A percentile compares a stretch with the other conserved stretches of the same genome.
These are phyloP conservation scores for Musca vetustissima DNA, from an alignment of 1,140 invertebrate species.

Conservation along the genomic window DNA sequence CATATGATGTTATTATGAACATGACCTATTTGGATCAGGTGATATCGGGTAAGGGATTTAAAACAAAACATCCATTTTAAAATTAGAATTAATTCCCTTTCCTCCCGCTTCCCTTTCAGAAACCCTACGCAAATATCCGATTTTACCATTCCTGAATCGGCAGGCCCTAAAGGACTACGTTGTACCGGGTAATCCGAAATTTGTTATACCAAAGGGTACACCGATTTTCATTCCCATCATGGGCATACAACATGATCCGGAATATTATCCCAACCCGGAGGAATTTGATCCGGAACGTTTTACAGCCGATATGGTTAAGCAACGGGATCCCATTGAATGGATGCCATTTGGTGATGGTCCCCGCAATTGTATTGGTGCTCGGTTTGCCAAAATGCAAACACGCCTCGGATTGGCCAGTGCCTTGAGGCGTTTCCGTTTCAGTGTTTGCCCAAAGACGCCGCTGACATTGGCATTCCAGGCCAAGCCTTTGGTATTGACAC, in stretches of 20 bases:
- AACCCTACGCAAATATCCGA: conserved; percentile 61
- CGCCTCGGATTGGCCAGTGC: conserved; percentile 58
- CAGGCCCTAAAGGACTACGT: conserved; percentile 55
- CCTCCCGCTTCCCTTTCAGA: neutral
- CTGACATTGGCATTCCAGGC: neutral
- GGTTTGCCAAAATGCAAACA: conserved; percentile 59
- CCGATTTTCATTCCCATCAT: conserved; percentile 61
- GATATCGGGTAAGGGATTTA: conserved; percentile 48
- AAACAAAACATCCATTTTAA: neutral
- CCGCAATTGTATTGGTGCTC: conserved; percentile 66
- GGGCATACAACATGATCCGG: conserved; percentile 62
- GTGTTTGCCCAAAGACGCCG: conserved; percentile 41
- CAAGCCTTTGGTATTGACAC: neutral
- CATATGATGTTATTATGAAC: conserved; percentile 44
- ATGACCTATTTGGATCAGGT: conserved; percentile 51
- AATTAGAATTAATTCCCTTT: neutral
- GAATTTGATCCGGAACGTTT: conserved; percentile 65
- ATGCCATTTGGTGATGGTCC: conserved; percentile 73
- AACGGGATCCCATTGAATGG: conserved; percentile 59
- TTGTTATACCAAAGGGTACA: conserved; percentile 58
- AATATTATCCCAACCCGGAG: conserved; percentile 62
- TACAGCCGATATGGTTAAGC: conserved; percentile 51
- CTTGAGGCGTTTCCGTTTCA: conserved; percentile 49
- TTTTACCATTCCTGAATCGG: conserved; percentile 56
- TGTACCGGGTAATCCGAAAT: conserved; percentile 55